These are phyloP conservation scores for Scrobipalpa atriplicella DNA, from an alignment of 2,888 invertebrate species.

Conservation along the genomic window DNA sequence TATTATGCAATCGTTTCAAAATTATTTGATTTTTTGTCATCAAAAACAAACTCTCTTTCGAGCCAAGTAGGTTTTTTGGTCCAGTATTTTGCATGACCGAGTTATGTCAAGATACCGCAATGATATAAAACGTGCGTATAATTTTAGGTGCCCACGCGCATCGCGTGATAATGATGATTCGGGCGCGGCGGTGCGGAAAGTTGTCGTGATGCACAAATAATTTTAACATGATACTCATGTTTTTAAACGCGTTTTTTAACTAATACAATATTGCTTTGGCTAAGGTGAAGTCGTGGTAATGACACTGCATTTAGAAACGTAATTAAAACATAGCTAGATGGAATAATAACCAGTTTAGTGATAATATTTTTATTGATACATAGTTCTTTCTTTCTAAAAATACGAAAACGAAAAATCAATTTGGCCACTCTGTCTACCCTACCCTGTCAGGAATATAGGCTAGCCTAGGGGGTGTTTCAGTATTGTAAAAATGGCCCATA, in stretches of 20 bases:
- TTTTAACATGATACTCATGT: constrained; percentile 12
- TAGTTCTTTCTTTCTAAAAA: no score
- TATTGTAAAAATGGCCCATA: no score
- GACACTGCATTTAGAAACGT: background rate
- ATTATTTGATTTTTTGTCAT: no score
- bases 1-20: no score
- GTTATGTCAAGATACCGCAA: background rate
- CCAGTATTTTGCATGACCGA: background rate
- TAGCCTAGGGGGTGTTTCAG: no score
- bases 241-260: background rate
- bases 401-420: no score
- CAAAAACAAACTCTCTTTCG: no score
- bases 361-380: no score
- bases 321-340: background rate
- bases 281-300: background rate
- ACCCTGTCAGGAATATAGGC: no score
- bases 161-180: constrained; percentile 15
- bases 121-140: background rate
- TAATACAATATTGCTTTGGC: background rate
- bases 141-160: constrained; percentile 3
- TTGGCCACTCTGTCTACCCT: no score
- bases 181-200: constrained; percentile 1
- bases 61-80: no score
- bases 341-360: no score
- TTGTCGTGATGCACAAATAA: constrained; percentile 14